A percentile compares a stretch with the other conserved stretches of the same genome.
phyloP scores from a whole-genome alignment of 2,888 invertebrate genomes.

The Caenorhabditis parvicauda region DNA sequence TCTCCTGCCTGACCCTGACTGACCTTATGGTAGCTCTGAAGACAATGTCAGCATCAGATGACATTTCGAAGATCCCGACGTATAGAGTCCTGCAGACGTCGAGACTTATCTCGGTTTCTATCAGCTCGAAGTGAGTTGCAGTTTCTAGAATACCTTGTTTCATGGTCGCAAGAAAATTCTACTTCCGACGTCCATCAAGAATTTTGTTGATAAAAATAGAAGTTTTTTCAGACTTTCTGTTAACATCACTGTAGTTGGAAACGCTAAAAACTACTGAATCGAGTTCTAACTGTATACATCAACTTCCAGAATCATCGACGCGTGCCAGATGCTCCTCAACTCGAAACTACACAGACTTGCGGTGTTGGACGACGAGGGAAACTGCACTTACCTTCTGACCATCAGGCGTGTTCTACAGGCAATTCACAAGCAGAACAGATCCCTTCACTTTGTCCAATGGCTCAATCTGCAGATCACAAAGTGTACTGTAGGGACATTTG shows the following conservation, averaged over 20 bases:
- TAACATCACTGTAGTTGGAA: too few relatives aligned
- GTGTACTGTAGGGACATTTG: constrained; percentile 39
- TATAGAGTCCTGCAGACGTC: too few relatives aligned
- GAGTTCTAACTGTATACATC: neutral
- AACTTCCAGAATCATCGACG: constrained; percentile 30
- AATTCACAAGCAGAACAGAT: constrained; percentile 43
- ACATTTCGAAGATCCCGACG: neutral
- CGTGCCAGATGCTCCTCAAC: constrained; percentile 29
- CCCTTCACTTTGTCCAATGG: constrained; percentile 49
- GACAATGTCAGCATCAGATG: neutral
- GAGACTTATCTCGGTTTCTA: too few relatives aligned
- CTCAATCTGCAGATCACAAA: constrained; percentile 29
- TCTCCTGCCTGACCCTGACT: constrained; percentile 23
- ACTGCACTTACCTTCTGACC: constrained; percentile 34
- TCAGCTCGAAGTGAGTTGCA: too few relatives aligned
- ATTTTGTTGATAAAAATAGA: too few relatives aligned
- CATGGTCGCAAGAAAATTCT: too few relatives aligned
- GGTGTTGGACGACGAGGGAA: constrained; percentile 28
- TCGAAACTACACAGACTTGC: constrained; percentile 37
- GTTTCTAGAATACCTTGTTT: too few relatives aligned
- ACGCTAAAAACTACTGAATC: too few relatives aligned
- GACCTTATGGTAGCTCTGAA: constrained; percentile 4
- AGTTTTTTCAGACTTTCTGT: too few relatives aligned
- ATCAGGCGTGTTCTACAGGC: constrained; percentile 37
- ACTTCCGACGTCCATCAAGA: too few relatives aligned